These are phyloP conservation scores for Pogona vitticeps DNA, from an alignment of 2,113 vertebrate genomes.

Conservation along the genomic window DNA sequence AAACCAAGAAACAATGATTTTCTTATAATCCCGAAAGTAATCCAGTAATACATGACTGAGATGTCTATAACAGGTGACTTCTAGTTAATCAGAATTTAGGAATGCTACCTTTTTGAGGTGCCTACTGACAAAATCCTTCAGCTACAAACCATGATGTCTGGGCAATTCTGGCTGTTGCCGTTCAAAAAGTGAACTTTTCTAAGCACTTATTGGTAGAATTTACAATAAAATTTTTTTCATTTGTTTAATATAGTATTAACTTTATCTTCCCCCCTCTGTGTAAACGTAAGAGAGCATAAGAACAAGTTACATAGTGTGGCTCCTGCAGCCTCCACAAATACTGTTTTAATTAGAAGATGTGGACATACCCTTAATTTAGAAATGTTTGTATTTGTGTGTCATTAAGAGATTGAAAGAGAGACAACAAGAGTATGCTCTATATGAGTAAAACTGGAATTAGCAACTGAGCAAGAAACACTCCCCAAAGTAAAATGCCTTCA, in stretches of 20 bases:
- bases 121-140: too few species aligned
- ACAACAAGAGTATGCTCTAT: background rate
- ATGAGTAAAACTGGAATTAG: background rate
- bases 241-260: background rate
- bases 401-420: background rate
- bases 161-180: too few species aligned
- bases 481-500: slow-evolving; percentile 5
- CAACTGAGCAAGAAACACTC: background rate
- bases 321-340: background rate
- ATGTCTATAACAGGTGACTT: background rate
- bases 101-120: too few species aligned
- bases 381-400: too few species aligned
- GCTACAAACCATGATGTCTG: too few species aligned
- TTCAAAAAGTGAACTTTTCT: too few species aligned
- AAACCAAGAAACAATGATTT: background rate
- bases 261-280: too few species aligned
- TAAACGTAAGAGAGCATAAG: background rate
- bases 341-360: background rate
- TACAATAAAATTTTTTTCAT: background rate
- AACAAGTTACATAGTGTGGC: background rate
- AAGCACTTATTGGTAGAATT: too few species aligned
- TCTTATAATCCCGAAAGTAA: background rate
- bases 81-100: too few species aligned
- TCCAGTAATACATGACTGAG: background rate
- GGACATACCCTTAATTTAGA: background rate